Evolutionary conservation across 2,888 invertebrate species (phyloP).

Genomic region (Himalopsyche tibetana): DNA sequence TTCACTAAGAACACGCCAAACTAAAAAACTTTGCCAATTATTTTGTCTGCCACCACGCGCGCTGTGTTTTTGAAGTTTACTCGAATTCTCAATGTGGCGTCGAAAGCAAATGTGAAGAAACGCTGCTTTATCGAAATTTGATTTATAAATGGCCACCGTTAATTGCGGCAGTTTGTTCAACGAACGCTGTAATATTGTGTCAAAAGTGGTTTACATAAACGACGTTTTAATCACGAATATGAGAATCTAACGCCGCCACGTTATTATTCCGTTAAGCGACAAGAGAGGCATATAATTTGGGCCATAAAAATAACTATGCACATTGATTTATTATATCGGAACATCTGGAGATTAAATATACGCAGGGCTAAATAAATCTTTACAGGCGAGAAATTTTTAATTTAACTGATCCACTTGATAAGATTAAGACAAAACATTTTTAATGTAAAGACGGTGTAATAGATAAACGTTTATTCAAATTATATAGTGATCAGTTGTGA

Average conservation of each 20-base stretch:
- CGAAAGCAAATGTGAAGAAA: neutral
- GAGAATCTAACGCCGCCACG: neutral
- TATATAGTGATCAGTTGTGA: too few species aligned
- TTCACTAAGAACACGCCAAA: too few species aligned
- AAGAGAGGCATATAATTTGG: slow-evolving; percentile 3
- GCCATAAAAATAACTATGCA: slow-evolving; percentile 5
- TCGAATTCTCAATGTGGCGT: neutral
- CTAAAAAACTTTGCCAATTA: too few species aligned
- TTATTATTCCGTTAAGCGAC: slow-evolving; percentile 3
- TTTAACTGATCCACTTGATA: neutral
- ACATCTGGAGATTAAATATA: slow-evolving; percentile 19
- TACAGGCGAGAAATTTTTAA: slow-evolving; percentile 18
- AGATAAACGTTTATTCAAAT: too few species aligned
- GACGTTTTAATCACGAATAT: slow-evolving; percentile 34
- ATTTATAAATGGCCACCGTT: slow-evolving; percentile 10
- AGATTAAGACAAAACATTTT: neutral
- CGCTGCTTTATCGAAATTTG: neutral
- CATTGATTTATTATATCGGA: neutral
- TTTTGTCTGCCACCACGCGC: too few species aligned
- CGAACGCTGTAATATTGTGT: slow-evolving; percentile 23
- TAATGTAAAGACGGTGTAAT: too few species aligned
- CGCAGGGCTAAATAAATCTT: neutral
- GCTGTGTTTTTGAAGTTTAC: too few species aligned
- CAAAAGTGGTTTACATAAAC: slow-evolving; percentile 25
- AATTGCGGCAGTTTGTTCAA: neutral